phyloP scores from a whole-genome alignment of 2,888 invertebrate genomes.

The Ligdia adustata region DNA sequence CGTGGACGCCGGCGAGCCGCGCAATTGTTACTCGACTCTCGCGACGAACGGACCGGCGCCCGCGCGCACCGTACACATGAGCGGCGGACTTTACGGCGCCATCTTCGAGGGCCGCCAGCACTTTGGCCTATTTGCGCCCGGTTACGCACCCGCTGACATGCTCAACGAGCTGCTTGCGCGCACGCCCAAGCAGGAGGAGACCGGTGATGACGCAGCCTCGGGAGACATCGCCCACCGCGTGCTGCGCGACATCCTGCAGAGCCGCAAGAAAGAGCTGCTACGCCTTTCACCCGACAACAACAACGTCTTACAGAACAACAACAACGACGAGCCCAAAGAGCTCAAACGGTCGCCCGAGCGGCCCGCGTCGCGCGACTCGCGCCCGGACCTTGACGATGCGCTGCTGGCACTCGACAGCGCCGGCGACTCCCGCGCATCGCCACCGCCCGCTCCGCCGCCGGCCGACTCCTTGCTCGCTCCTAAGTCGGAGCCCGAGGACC shows the following conservation, averaged over 20 bases:
- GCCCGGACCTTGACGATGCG: constrained; percentile 85
- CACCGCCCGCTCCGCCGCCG: constrained; percentile 83
- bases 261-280: constrained; percentile 92
- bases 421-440: constrained; percentile 72
- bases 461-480: constrained; percentile 84
- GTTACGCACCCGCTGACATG: constrained; percentile 95
- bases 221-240: constrained; percentile 91
- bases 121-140: constrained; percentile 92
- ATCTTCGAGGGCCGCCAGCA: constrained; percentile 92
- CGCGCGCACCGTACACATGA: constrained; percentile 90
- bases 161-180: constrained; percentile 94
- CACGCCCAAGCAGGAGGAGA: constrained; percentile 88
- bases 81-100: constrained; percentile 94
- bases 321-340: constrained; percentile 82
- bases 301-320: constrained; percentile 82
- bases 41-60: constrained; percentile 82
- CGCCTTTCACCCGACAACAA: constrained; percentile 85
- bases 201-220: constrained; percentile 79
- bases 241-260: constrained; percentile 95
- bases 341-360: constrained; percentile 82
- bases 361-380: constrained; percentile 86
- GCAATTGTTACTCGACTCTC: constrained; percentile 92
- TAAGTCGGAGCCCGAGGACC: constrained; percentile 87
- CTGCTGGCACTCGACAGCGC: constrained; percentile 85
- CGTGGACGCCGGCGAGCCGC: constrained; percentile 97